Conservation (phyloP, 1,140 invertebrate species). For the Phthorimaea operculella region DNA sequence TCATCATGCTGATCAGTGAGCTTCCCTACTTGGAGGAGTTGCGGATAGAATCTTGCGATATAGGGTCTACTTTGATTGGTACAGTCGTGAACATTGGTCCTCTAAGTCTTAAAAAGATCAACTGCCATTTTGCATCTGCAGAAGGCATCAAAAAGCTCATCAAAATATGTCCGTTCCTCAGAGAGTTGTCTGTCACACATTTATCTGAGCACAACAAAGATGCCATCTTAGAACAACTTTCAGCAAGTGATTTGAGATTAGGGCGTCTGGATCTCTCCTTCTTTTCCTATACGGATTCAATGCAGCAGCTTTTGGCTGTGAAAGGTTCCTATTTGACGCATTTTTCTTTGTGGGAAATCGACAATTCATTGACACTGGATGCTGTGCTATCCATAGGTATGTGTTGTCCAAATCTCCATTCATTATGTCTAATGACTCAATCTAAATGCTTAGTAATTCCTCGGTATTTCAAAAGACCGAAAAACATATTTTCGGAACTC, state of each 20-base stretch:
- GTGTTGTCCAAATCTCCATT: slow-evolving; percentile 49
- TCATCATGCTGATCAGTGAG: slow-evolving; percentile 52
- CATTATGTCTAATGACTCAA: slow-evolving; percentile 53
- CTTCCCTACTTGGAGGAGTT: slow-evolving; percentile 59
- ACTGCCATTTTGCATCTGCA: slow-evolving; percentile 57
- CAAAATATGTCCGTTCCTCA: slow-evolving; percentile 55
- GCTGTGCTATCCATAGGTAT: slow-evolving; percentile 46
- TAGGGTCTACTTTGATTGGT: slow-evolving; percentile 56
- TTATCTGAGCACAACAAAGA: slow-evolving; percentile 56
- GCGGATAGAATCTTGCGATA: slow-evolving; percentile 61
- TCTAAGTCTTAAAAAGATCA: slow-evolving; percentile 54
- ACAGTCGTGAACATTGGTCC: slow-evolving; percentile 46
- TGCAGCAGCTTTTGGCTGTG: slow-evolving; percentile 42
- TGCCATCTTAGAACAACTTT: slow-evolving; percentile 51
- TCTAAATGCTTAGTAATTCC: slow-evolving; percentile 50
- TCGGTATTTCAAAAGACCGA: slow-evolving; percentile 34
- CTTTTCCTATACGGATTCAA: slow-evolving; percentile 51
- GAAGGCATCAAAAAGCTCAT: slow-evolving; percentile 55
- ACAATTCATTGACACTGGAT: slow-evolving; percentile 50
- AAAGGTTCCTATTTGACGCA: slow-evolving; percentile 59
- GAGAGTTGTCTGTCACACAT: slow-evolving; percentile 57
- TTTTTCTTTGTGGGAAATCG: slow-evolving; percentile 60
- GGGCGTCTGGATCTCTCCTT: slow-evolving; percentile 55
- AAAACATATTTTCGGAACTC: slow-evolving; percentile 50
- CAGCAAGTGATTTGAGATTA: slow-evolving; percentile 45